These are phyloP conservation scores for Gymnoscelis rufifasciata DNA, from an alignment of 2,888 invertebrate genomes.

Conservation along the genomic window DNA sequence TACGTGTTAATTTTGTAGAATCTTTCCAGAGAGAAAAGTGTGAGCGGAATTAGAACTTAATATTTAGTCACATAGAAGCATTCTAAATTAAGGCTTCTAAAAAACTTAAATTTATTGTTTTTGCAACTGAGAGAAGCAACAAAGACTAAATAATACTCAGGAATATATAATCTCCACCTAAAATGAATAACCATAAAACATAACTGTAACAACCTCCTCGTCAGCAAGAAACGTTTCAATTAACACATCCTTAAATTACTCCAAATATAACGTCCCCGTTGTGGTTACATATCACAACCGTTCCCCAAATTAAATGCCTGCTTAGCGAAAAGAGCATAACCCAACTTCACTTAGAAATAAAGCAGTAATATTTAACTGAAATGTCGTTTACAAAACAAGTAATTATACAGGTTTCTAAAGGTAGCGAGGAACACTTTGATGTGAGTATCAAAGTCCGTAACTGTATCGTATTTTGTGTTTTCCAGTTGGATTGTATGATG, in stretches of 20 bases:
- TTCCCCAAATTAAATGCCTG: constrained; percentile 21
- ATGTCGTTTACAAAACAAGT: constrained; percentile 29
- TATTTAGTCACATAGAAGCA: too few relatives aligned
- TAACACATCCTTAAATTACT: constrained; percentile 2
- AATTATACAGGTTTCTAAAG: constrained; percentile 34
- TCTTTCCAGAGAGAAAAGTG: too few relatives aligned
- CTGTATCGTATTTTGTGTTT: constrained; percentile 23
- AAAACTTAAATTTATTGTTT: too few relatives aligned
- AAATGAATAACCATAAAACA: too few relatives aligned
- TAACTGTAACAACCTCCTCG: background rate
- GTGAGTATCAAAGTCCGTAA: constrained; percentile 41
- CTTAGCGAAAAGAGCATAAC: constrained; percentile 22
- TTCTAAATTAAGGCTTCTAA: too few relatives aligned
- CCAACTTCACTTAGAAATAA: constrained; percentile 17
- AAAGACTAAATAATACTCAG: too few relatives aligned
- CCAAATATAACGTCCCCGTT: constrained; percentile 9
- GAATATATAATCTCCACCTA: too few relatives aligned
- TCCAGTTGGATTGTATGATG: constrained; percentile 31
- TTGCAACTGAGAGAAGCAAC: too few relatives aligned
- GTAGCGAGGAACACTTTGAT: constrained; percentile 40
- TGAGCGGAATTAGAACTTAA: too few relatives aligned
- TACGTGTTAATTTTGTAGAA: too few relatives aligned
- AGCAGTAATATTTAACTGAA: constrained; percentile 20
- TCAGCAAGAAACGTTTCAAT: constrained; percentile 4
- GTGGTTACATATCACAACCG: constrained; percentile 18